Percentiles rank a stretch among this genome's conserved stretches.
Evolutionary conservation across 1,140 invertebrate genomes (phyloP).

Genomic region (Trachelipus rathkii): DNA sequence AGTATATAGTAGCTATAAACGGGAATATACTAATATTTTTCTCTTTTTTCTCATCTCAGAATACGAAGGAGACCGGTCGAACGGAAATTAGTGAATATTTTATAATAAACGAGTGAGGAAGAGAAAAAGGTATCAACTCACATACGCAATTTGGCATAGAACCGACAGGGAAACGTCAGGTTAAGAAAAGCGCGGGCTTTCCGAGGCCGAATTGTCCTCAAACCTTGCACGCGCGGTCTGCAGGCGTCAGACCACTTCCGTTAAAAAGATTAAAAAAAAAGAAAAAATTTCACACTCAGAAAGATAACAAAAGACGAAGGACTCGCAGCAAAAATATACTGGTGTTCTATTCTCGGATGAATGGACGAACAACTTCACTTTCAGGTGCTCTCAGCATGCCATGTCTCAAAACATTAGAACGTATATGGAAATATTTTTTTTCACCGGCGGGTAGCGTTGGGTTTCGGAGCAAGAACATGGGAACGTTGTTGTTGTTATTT

Average conservation of each 20-base stretch:
- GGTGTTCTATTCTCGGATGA: too few species aligned
- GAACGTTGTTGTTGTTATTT: not conserved
- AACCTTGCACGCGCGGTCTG: not conserved
- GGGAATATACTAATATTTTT: too few species aligned
- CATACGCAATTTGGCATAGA: slow-evolving; percentile 49
- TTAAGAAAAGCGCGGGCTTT: not conserved
- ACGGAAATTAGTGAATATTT: slow-evolving; percentile 95
- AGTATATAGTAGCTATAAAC: too few species aligned
- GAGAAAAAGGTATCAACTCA: slow-evolving; percentile 78
- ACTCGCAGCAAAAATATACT: too few species aligned
- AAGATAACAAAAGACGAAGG: too few species aligned
- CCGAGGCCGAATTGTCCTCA: not conserved
- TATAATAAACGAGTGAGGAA: slow-evolving; percentile 68
- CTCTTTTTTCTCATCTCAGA: slow-evolving; percentile 54
- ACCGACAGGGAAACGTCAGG: slow-evolving; percentile 16
- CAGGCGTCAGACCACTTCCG: too few species aligned
- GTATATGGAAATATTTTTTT: too few species aligned
- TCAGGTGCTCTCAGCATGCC: slow-evolving; percentile 48
- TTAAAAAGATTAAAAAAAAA: too few species aligned
- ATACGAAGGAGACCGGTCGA: too few species aligned
- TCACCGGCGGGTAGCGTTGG: too few species aligned
- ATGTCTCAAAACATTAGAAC: not conserved
- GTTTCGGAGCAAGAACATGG: too few species aligned
- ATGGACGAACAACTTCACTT: slow-evolving; percentile 46
- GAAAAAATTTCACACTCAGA: slow-evolving; percentile 23